These are phyloP conservation scores for Apostichopus parvimensis DNA, from an alignment of 35 echinoderm and acorn worm genomes.

Conservation along the genomic window DNA sequence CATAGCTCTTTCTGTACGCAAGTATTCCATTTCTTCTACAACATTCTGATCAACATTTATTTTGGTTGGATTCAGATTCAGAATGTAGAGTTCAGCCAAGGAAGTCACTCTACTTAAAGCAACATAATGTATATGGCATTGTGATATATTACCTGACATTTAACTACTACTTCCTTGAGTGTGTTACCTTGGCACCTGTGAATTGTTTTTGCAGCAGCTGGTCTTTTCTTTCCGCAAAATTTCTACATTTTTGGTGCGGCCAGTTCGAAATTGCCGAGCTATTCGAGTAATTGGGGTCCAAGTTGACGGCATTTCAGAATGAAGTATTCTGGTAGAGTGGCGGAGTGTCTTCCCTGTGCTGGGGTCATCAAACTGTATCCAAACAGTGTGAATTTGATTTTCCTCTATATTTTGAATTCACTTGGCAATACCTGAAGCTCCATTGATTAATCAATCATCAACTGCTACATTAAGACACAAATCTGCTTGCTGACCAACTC, in stretches of 20 bases:
- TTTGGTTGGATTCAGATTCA: slow-evolving; percentile 10
- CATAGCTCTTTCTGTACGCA: slow-evolving; percentile 15
- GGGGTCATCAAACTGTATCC: slow-evolving; percentile 46
- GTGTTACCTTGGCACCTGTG: slow-evolving; percentile 60
- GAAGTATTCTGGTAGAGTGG: not conserved
- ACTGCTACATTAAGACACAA: slow-evolving; percentile 33
- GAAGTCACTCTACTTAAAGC: slow-evolving; percentile 55
- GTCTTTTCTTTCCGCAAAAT: slow-evolving; percentile 45
- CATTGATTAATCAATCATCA: slow-evolving; percentile 55
- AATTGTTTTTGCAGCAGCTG: slow-evolving; percentile 50
- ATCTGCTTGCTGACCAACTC: not conserved
- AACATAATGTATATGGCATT: slow-evolving; percentile 32
- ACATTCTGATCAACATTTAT: slow-evolving; percentile 30
- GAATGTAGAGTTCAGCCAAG: slow-evolving; percentile 10
- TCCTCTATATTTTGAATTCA: not conserved
- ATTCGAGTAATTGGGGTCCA: slow-evolving; percentile 55
- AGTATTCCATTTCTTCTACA: slow-evolving; percentile 42
- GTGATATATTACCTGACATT: slow-evolving; percentile 23
- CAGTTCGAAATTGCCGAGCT: slow-evolving; percentile 39
- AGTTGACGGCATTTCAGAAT: not conserved
- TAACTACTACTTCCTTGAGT: slow-evolving; percentile 35
- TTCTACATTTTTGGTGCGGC: slow-evolving; percentile 25
- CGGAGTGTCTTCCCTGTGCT: slow-evolving; percentile 18
- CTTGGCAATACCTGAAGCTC: slow-evolving; percentile 22
- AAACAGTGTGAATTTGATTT: not conserved